Conservation (phyloP, 2,888 invertebrate genomes). For the Lingula anatina region DNA sequence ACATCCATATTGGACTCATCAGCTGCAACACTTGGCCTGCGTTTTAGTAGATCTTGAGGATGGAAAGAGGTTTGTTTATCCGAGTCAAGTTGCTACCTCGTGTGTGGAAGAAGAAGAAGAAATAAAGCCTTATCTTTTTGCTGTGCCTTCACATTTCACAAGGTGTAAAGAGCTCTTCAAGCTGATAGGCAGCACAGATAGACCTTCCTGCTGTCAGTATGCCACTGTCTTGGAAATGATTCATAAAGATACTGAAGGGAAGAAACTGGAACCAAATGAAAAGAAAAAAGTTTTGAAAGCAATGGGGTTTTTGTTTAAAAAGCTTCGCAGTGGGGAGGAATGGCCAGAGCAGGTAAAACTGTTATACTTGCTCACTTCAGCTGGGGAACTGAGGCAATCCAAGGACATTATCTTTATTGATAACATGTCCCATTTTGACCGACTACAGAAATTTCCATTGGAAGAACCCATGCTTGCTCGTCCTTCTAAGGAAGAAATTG, state of each 20-base stretch:
- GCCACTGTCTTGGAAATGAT: conserved; percentile 15
- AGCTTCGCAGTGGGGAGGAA: no score
- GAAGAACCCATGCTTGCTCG: no score
- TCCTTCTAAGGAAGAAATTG: no score
- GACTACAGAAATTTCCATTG: no score
- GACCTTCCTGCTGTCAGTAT: conserved; percentile 16
- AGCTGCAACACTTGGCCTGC: background rate
- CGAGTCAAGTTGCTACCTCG: conserved; percentile 16
- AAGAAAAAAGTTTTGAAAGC: conserved; percentile 11
- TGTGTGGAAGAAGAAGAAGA: conserved; percentile 14
- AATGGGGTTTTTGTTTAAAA: conserved; percentile 4
- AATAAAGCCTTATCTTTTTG: conserved; percentile 21
- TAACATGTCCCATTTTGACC: no score
- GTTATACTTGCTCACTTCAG: conserved; percentile 7
- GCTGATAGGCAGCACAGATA: conserved; percentile 16
- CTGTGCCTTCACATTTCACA: conserved; percentile 16
- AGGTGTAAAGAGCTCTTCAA: conserved; percentile 17
- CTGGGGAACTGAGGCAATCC: conserved; percentile 4
- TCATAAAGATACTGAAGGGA: conserved; percentile 6
- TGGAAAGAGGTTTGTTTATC: conserved; percentile 9
- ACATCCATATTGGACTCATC: background rate
- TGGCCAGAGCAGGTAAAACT: background rate
- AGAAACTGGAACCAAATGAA: conserved; percentile 18
- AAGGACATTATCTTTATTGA: conserved; percentile 9
- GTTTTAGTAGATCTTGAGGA: conserved; percentile 9